Evolutionary conservation across 2,797 vertebrate genomes (phyloP).

Genomic region (Chaenodraco wilsoni): DNA sequence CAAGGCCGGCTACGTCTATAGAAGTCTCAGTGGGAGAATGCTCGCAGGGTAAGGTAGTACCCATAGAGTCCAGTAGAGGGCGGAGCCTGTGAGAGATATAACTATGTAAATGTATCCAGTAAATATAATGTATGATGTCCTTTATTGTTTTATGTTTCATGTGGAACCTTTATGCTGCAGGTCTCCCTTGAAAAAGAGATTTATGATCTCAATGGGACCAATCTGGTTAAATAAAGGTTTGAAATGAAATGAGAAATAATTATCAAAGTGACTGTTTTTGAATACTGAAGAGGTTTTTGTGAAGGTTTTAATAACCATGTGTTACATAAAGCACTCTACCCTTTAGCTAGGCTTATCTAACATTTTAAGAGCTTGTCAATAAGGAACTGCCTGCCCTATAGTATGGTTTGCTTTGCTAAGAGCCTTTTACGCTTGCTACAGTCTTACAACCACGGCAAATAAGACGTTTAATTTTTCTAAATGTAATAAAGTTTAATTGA

Average conservation of each 20-base stretch:
- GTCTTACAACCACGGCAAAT: slow-evolving; percentile 2
- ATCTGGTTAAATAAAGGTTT: too few relatives aligned
- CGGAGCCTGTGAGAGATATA: too few relatives aligned
- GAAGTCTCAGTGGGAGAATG: too few relatives aligned
- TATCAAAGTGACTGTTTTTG: neutral
- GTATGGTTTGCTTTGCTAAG: slow-evolving; percentile 13
- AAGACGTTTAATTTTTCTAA: neutral
- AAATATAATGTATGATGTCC: too few relatives aligned
- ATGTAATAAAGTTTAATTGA: slow-evolving; percentile 5
- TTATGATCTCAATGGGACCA: too few relatives aligned
- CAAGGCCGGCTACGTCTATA: too few relatives aligned
- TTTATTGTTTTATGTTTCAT: too few relatives aligned
- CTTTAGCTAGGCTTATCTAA: slow-evolving; percentile 4
- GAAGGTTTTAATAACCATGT: neutral
- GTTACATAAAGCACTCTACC: slow-evolving; percentile 15
- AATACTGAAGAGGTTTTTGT: neutral
- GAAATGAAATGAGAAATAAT: neutral
- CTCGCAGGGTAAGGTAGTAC: too few relatives aligned
- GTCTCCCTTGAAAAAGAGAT: too few relatives aligned
- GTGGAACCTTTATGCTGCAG: too few relatives aligned
- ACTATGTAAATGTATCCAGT: too few relatives aligned
- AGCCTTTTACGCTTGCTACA: slow-evolving; percentile 3
- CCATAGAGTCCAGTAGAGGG: too few relatives aligned
- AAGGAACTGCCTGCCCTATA: neutral
- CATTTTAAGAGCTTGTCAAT: neutral